Percentiles rank a stretch among this genome's conserved stretches.
Conservation (phyloP, 2,797 vertebrate species). For the Uromys caudimaculatus region DNA sequence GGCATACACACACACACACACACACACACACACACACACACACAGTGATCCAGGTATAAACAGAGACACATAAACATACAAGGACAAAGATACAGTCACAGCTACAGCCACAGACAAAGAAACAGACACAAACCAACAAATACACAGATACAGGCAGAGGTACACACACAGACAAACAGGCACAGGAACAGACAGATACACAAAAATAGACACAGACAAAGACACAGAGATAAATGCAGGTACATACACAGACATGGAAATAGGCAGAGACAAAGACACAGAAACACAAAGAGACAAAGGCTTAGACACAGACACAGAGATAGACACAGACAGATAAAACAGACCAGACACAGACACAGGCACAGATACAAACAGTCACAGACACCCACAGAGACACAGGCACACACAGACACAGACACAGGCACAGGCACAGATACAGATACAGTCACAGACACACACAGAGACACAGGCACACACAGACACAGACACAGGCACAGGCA, state of each 20-base stretch:
- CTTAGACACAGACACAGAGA: background rate
- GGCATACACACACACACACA: background rate
- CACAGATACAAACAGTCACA: background rate
- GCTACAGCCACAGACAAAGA: background rate
- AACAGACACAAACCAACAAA: background rate
- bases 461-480: background rate
- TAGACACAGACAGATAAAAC: background rate
- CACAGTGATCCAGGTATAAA: background rate
- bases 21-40: background rate
- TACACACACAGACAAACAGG: background rate
- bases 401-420: background rate
- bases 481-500: background rate
- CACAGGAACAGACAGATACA: background rate
- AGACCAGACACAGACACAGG: background rate
- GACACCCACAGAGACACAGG: background rate
- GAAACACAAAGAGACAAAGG: background rate
- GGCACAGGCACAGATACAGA: background rate
- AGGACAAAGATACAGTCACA: background rate
- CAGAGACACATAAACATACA: background rate
- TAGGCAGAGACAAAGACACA: background rate
- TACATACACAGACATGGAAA: background rate
- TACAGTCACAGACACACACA: background rate
- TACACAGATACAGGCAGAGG: background rate
- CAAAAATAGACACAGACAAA: too few species aligned
- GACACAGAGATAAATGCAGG: background rate